Conservation (phyloP, 2,888 invertebrate species). For the Erpobdella octoculata region DNA sequence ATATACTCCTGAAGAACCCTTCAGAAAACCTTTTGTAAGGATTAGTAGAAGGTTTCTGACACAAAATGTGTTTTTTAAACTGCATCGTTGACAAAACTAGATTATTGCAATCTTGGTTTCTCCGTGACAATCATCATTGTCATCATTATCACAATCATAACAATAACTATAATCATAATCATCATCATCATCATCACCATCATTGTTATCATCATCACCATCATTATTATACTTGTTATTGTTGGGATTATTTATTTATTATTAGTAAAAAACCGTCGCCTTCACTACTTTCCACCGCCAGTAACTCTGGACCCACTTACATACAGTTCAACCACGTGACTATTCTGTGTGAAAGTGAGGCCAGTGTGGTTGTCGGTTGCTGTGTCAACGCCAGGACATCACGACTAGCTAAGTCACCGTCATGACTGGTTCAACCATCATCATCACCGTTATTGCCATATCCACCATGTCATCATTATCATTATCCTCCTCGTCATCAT, state of each 20-base stretch:
- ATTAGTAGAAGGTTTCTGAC: too few species aligned
- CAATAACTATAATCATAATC: not conserved
- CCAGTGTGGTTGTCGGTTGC: conserved; percentile 31
- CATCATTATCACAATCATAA: not conserved
- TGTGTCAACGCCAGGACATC: not conserved
- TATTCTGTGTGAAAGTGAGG: conserved; percentile 34
- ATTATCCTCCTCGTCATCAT: not conserved
- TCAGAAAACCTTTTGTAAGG: too few species aligned
- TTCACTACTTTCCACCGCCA: not conserved
- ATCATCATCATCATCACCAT: not conserved
- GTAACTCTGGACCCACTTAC: conserved; percentile 22
- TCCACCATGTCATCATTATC: not conserved
- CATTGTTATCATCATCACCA: not conserved
- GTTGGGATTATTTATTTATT: too few species aligned
- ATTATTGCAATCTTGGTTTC: too few species aligned
- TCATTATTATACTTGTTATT: not conserved
- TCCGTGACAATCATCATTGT: not conserved
- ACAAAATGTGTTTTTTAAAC: too few species aligned
- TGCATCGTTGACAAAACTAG: too few species aligned
- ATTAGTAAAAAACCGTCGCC: too few species aligned
- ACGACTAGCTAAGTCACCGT: not conserved
- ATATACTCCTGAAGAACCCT: too few species aligned
- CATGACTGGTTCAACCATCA: conserved; percentile 1
- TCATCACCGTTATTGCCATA: conserved; percentile 10
- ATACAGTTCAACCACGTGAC: conserved; percentile 3